phyloP scores from a whole-genome alignment of 1,140 invertebrate genomes.

The Drosophila nebulosa region DNA sequence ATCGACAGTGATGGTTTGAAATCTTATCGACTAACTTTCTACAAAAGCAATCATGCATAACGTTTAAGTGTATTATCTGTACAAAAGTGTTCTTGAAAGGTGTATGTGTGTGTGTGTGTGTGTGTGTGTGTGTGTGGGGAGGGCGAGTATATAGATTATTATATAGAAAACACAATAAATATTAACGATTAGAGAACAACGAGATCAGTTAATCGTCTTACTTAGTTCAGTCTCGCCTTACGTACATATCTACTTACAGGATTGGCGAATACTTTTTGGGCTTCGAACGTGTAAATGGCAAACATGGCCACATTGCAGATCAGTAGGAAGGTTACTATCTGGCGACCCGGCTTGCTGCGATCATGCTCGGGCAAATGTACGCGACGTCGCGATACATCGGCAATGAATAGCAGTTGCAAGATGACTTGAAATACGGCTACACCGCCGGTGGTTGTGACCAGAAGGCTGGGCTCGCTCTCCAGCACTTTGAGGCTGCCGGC shows the following conservation, averaged over 20 bases:
- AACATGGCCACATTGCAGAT: conserved; percentile 98
- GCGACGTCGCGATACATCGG: conserved; percentile 94
- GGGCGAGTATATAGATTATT: conserved; percentile 1
- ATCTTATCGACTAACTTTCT: no score
- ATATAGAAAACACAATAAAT: conserved; percentile 14
- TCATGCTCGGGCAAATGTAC: conserved; percentile 95
- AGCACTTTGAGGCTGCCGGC: conserved; percentile 92
- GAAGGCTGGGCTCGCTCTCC: conserved; percentile 91
- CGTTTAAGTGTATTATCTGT: no score
- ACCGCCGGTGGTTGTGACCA: conserved; percentile 93
- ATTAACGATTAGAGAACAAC: conserved; percentile 62
- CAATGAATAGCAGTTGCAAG: conserved; percentile 96
- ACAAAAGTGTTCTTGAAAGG: no score
- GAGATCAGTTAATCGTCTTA: conserved; percentile 77
- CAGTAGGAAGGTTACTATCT: conserved; percentile 96
- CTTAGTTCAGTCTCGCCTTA: conserved; percentile 80
- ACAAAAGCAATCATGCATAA: not conserved
- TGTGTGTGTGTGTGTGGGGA: not conserved
- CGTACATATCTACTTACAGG: conserved; percentile 85
- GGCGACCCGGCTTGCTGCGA: conserved; percentile 95
- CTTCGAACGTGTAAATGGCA: conserved; percentile 97
- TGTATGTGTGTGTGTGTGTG: no score
- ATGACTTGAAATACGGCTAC: conserved; percentile 93
- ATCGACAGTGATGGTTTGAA: no score
- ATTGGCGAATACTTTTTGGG: conserved; percentile 94